Conservation (phyloP, 2,113 vertebrate species). For the Podarcis raffonei region DNA sequence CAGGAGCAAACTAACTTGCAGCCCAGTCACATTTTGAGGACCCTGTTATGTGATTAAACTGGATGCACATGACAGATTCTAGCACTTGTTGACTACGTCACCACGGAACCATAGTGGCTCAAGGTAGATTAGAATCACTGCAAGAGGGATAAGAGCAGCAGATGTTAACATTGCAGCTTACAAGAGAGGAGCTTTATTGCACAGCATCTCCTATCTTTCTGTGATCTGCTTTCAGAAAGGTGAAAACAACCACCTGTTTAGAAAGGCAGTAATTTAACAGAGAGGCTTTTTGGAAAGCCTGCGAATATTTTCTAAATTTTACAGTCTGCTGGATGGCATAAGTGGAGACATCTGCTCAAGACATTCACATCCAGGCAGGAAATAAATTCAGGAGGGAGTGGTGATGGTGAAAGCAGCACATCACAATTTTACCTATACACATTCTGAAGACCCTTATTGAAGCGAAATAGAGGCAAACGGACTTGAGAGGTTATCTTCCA, state of each 20-base stretch:
- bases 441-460: constrained; percentile 13
- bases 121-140: neutral
- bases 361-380: constrained; percentile 13
- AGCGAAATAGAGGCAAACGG: constrained; percentile 43
- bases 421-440: constrained; percentile 45
- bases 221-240: constrained; percentile 20
- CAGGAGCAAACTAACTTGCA: neutral
- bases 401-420: constrained; percentile 20
- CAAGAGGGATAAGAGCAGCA: constrained; percentile 20
- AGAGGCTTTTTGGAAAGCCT: constrained; percentile 51
- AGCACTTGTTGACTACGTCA: neutral
- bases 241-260: constrained; percentile 51
- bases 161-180: constrained; percentile 27
- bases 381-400: constrained; percentile 38
- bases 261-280: constrained; percentile 53
- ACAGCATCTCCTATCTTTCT: constrained; percentile 17
- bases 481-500: constrained; percentile 39
- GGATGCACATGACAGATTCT: neutral
- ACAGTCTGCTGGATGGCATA: constrained; percentile 58
- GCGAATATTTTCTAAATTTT: constrained; percentile 58
- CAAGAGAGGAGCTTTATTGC: constrained; percentile 5
- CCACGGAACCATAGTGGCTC: neutral
- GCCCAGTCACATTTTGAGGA: neutral
- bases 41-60: neutral
- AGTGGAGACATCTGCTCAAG: constrained; percentile 31